phyloP scores from a whole-genome alignment of 1,140 invertebrate species.

The Cryptotermes secundus region DNA sequence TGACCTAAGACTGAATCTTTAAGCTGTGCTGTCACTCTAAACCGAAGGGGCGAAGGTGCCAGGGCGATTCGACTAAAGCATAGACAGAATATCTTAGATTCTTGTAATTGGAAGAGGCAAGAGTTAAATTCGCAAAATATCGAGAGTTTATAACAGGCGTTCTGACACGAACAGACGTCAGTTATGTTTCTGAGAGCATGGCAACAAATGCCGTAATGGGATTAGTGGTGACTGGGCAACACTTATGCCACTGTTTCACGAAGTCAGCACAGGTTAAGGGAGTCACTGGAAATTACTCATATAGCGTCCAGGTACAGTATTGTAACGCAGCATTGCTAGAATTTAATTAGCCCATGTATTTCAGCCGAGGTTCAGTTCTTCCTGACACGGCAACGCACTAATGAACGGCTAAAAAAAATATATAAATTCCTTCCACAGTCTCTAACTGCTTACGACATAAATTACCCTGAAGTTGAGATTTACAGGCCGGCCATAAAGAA shows the following conservation, averaged over 20 bases:
- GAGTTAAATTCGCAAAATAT: too few species aligned
- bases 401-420: not conserved
- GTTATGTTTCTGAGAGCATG: too few species aligned
- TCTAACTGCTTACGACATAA: constrained; percentile 7
- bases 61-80: too few species aligned
- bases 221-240: not conserved
- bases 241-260: constrained; percentile 7
- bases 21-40: too few species aligned
- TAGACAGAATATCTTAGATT: too few species aligned
- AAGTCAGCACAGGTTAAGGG: not conserved
- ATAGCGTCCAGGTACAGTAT: not conserved
- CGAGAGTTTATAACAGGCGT: too few species aligned
- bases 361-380: not conserved
- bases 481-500: not conserved
- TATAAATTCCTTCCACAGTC: not conserved
- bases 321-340: not conserved
- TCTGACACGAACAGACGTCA: too few species aligned
- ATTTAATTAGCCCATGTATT: not conserved
- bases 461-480: not conserved
- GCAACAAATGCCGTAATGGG: too few species aligned
- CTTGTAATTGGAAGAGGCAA: too few species aligned
- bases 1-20: too few species aligned
- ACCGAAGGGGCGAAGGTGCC: too few species aligned
- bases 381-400: not conserved
- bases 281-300: not conserved